Evolutionary conservation across 2,113 vertebrate species (phyloP).

Genomic region (Clinocottus analis): DNA sequence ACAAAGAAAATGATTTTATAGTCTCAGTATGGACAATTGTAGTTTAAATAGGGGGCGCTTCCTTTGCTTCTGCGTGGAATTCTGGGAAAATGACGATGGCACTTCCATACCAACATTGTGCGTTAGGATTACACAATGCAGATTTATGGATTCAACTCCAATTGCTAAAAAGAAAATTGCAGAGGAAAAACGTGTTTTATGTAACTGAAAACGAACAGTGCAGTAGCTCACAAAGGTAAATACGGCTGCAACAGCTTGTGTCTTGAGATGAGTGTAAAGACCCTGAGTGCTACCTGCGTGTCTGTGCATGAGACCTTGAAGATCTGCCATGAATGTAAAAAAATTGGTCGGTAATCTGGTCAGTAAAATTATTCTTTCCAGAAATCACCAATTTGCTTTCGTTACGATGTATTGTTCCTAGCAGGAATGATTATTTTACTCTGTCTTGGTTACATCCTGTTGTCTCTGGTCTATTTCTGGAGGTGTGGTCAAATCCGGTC

Average conservation of each 20-base stretch:
- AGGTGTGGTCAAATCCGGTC: slow-evolving; percentile 64
- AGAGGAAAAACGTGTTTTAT: background rate
- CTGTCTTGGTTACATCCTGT: slow-evolving; percentile 42
- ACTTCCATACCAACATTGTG: slow-evolving; percentile 11
- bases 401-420: slow-evolving; percentile 36
- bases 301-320: background rate
- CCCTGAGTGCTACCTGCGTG: background rate
- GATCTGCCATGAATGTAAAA: background rate
- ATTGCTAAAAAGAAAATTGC: slow-evolving; percentile 14
- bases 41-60: slow-evolving; percentile 9
- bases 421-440: slow-evolving; percentile 20
- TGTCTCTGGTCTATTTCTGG: slow-evolving; percentile 55
- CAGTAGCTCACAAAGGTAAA: background rate
- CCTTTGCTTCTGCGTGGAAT: slow-evolving; percentile 14
- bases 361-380: slow-evolving; percentile 13
- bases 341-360: background rate
- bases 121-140: slow-evolving; percentile 27
- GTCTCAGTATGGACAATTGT: background rate
- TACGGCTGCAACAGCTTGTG: background rate
- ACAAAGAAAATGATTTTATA: slow-evolving; percentile 13
- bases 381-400: slow-evolving; percentile 26
- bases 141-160: slow-evolving; percentile 17
- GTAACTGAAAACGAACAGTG: slow-evolving; percentile 1
- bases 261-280: slow-evolving; percentile 5
- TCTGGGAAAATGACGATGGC: slow-evolving; percentile 28